Percentiles rank a stretch among this genome's conserved stretches.
These are phyloP conservation scores for Lasiurus cinereus DNA, from an alignment of 2,113 vertebrate genomes.

Conservation along the genomic window DNA sequence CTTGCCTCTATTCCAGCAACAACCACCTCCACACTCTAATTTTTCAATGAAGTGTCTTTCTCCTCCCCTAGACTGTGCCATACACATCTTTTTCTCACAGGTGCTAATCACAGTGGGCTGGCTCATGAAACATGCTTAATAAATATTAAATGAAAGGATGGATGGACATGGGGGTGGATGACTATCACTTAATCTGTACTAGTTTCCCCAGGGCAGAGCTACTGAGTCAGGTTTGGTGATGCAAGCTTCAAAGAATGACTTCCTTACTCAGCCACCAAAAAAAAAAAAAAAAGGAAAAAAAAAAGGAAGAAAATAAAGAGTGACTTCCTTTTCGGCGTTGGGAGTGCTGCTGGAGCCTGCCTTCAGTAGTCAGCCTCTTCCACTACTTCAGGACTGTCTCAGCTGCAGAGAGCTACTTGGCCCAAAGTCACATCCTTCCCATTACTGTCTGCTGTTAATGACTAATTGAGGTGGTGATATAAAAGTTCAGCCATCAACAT, in stretches of 20 bases:
- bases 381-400: not conserved
- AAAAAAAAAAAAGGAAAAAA: not conserved
- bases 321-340: not conserved
- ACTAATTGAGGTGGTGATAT: no score
- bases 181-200: not conserved
- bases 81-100: not conserved
- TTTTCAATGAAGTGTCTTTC: not conserved
- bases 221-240: not conserved
- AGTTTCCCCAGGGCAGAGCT: conserved; percentile 21
- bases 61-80: not conserved
- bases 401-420: not conserved
- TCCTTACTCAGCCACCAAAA: not conserved
- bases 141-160: not conserved
- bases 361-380: not conserved
- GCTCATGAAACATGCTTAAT: not conserved
- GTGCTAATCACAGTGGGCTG: not conserved
- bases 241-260: not conserved
- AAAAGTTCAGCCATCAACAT: not conserved
- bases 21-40: not conserved
- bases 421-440: not conserved
- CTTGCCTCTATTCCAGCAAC: not conserved
- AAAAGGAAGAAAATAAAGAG: not conserved
- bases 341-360: not conserved
- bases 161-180: not conserved
- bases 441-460: not conserved